These are phyloP conservation scores for Hippopotamus amphibius DNA, from an alignment of 2,113 vertebrate species.

Conservation along the genomic window DNA sequence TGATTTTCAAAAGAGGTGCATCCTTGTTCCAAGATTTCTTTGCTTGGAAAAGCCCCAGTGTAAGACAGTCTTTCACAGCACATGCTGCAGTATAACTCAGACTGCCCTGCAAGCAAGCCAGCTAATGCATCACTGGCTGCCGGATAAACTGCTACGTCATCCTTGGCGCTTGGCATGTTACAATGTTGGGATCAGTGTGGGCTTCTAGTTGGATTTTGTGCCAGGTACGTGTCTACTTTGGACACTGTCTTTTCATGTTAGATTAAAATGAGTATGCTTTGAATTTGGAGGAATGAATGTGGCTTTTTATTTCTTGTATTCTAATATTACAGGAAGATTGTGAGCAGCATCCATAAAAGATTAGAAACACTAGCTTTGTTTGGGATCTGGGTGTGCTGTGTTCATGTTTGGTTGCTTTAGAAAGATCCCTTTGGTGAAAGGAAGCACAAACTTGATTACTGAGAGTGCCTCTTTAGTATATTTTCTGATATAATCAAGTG, in stretches of 20 bases:
- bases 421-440: constrained; percentile 32
- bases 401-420: constrained; percentile 44
- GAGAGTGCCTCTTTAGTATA: neutral
- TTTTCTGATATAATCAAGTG: constrained; percentile 35
- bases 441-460: constrained; percentile 11
- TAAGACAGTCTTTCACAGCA: neutral
- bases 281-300: constrained; percentile 10
- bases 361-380: constrained; percentile 47
- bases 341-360: constrained; percentile 58
- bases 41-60: constrained; percentile 4
- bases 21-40: constrained; percentile 6
- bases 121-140: constrained; percentile 75
- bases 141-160: constrained; percentile 54
- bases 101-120: constrained; percentile 69
- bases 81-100: constrained; percentile 63
- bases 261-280: constrained; percentile 37
- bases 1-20: constrained; percentile 1
- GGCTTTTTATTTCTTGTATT: constrained; percentile 66
- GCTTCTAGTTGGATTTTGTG: constrained; percentile 82
- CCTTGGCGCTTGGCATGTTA: constrained; percentile 79
- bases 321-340: constrained; percentile 47
- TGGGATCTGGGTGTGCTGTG: constrained; percentile 23
- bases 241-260: neutral
- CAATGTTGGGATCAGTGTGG: constrained; percentile 82
- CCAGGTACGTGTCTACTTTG: constrained; percentile 80